phyloP scores from a whole-genome alignment of 1,140 invertebrate genomes.

The Oncopodura yosiiana region DNA sequence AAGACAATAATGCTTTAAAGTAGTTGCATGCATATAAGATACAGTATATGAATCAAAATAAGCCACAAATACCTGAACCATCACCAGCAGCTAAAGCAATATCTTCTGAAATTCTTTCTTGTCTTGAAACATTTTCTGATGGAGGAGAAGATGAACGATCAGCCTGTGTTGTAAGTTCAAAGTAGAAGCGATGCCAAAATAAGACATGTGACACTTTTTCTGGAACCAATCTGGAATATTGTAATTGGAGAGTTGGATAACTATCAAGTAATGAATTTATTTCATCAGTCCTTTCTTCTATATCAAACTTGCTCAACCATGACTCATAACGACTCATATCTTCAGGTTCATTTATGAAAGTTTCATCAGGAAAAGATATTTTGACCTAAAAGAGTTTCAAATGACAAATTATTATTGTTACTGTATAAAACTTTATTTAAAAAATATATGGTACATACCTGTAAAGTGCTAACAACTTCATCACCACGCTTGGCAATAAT shows the following conservation, averaged over 20 bases:
- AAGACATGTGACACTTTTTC: constrained; percentile 29
- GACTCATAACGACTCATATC: constrained; percentile 25
- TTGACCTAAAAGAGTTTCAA: constrained; percentile 23
- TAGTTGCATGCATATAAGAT: too few species aligned
- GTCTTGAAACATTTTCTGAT: constrained; percentile 8
- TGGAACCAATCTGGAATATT: constrained; percentile 31
- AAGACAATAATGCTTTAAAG: too few species aligned
- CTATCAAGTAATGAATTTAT: constrained; percentile 14
- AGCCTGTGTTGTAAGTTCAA: constrained; percentile 2
- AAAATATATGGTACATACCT: background rate
- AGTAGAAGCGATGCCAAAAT: constrained; percentile 35
- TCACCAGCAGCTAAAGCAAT: too few species aligned
- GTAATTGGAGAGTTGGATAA: constrained; percentile 29
- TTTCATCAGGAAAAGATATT: constrained; percentile 23
- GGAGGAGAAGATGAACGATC: constrained; percentile 20
- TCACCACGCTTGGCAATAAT: constrained; percentile 17
- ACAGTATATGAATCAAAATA: too few species aligned
- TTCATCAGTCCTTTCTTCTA: constrained; percentile 27
- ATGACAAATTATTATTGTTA: too few species aligned
- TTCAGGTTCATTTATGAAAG: constrained; percentile 28
- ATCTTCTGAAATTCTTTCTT: background rate
- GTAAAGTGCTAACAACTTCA: constrained; percentile 6
- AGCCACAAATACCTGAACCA: too few species aligned
- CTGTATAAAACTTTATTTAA: too few species aligned
- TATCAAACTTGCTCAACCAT: constrained; percentile 29